These are phyloP conservation scores for Tipula lateralis DNA, from an alignment of 2,888 invertebrate species.

Conservation along the genomic window DNA sequence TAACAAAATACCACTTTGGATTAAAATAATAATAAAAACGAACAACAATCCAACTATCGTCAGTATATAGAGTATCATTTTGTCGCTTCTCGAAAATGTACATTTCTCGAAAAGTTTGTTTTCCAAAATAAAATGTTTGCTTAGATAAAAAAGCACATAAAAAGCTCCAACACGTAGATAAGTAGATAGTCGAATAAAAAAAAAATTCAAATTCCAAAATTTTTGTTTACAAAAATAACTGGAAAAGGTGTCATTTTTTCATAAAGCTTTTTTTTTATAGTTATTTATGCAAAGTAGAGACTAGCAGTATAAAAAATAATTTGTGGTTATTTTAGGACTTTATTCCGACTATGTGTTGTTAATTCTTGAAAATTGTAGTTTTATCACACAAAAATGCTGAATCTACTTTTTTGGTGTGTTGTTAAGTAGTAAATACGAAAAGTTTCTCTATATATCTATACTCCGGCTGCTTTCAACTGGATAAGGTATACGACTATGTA, in stretches of 20 bases:
- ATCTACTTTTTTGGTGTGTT: neutral
- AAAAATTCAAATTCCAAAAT: neutral
- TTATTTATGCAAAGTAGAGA: neutral
- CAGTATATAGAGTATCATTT: neutral
- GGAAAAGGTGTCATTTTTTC: conserved; percentile 1
- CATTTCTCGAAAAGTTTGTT: neutral
- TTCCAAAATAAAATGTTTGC: neutral
- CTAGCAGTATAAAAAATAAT: neutral
- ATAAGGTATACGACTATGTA: neutral
- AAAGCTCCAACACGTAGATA: neutral
- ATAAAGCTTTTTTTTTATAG: neutral
- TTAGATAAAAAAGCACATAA: neutral
- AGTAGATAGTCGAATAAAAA: neutral
- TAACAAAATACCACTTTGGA: neutral
- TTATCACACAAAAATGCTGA: conserved; percentile 7
- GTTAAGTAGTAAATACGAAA: neutral
- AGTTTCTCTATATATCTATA: neutral
- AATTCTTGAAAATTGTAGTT: neutral
- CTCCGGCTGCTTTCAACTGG: neutral
- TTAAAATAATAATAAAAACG: neutral
- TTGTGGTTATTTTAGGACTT: neutral
- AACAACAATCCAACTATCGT: neutral
- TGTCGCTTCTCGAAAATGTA: neutral
- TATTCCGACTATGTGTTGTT: neutral
- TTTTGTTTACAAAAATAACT: neutral